Conservation (phyloP, 2,888 invertebrate genomes). For the Pyrgus malvae region DNA sequence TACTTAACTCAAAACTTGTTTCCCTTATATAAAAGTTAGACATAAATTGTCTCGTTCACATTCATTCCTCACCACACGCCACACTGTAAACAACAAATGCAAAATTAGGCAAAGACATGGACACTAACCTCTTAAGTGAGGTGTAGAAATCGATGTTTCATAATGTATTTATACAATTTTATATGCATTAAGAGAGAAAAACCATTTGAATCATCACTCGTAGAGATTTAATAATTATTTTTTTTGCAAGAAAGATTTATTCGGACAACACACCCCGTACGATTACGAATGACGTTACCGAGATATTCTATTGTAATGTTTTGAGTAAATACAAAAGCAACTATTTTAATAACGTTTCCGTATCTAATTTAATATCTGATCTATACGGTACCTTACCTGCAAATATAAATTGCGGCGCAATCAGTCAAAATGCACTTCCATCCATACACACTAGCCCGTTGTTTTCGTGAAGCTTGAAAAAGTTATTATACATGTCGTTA, state of each 20-base stretch:
- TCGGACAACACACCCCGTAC: constrained; percentile 55
- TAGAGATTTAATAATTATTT: not conserved
- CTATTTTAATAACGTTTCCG: constrained; percentile 11
- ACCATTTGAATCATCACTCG: not conserved
- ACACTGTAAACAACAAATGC: constrained; percentile 71
- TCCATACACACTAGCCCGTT: constrained; percentile 82
- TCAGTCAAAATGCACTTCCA: constrained; percentile 83
- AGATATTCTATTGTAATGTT: constrained; percentile 34
- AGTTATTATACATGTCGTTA: constrained; percentile 61
- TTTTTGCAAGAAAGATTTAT: constrained; percentile 39
- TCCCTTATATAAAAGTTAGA: constrained; percentile 60
- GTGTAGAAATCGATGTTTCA: constrained; percentile 3
- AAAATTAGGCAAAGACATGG: constrained; percentile 29
- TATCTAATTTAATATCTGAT: constrained; percentile 14
- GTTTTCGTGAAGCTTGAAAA: constrained; percentile 81
- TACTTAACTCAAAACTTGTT: constrained; percentile 48
- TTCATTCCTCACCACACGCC: constrained; percentile 79
- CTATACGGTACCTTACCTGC: constrained; percentile 58
- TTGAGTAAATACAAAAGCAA: constrained; percentile 4
- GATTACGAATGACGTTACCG: constrained; percentile 46
- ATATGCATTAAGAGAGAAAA: not conserved
- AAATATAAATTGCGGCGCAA: constrained; percentile 83
- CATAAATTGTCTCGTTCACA: constrained; percentile 63
- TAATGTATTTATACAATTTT: constrained; percentile 2
- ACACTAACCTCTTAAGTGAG: constrained; percentile 19